phyloP scores from a whole-genome alignment of 1,140 invertebrate species.

The Drosophila sp. region DNA sequence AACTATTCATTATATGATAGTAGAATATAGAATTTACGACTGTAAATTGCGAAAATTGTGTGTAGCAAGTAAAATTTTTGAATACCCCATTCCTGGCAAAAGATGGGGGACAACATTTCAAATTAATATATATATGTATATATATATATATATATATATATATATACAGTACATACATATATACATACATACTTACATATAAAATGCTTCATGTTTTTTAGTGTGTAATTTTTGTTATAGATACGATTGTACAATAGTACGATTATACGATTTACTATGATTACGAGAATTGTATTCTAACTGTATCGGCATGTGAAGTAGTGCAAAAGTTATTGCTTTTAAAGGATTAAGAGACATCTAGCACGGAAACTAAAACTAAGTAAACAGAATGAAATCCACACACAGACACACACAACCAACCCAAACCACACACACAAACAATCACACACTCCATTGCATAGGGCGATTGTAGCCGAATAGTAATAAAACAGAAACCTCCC shows the following conservation, averaged over 20 bases:
- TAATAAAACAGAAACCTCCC: slow-evolving; percentile 29
- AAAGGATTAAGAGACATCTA: slow-evolving; percentile 16
- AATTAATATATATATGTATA: slow-evolving; percentile 22
- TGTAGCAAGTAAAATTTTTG: neutral
- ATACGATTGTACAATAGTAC: slow-evolving; percentile 36
- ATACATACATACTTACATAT: slow-evolving; percentile 24
- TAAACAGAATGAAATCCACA: slow-evolving; percentile 10
- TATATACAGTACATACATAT: slow-evolving; percentile 38
- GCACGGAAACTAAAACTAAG: slow-evolving; percentile 12
- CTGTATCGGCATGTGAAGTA: slow-evolving; percentile 16
- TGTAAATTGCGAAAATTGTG: neutral
- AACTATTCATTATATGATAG: slow-evolving; percentile 1
- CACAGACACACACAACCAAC: neutral
- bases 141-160: slow-evolving; percentile 38
- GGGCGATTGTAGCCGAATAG: slow-evolving; percentile 41
- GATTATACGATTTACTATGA: slow-evolving; percentile 35
- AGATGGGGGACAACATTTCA: neutral
- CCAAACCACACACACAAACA: slow-evolving; percentile 8
- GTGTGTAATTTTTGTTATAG: slow-evolving; percentile 65
- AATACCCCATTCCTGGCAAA: neutral
- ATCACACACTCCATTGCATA: neutral
- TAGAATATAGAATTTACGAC: slow-evolving; percentile 1
- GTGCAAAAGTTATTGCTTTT: slow-evolving; percentile 37
- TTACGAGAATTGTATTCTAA: slow-evolving; percentile 21
- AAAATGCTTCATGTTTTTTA: slow-evolving; percentile 65